Evolutionary conservation across 2,113 vertebrate species (phyloP).

Genomic region (Balaeniceps rex): DNA sequence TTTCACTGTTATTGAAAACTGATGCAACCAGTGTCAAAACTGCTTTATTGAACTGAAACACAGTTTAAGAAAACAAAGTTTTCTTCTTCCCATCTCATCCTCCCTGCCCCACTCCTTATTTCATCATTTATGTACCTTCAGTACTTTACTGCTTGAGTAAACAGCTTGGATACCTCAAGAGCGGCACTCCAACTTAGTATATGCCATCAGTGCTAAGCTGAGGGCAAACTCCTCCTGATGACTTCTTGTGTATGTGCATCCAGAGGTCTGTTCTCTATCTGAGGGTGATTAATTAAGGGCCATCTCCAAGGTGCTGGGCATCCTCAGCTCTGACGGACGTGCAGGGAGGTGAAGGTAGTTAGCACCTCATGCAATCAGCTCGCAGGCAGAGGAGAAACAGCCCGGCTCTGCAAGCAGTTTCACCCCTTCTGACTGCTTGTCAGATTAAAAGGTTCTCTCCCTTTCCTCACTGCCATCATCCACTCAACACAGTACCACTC

Average conservation of each 20-base stretch:
- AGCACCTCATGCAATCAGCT: background rate
- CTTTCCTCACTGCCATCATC: background rate
- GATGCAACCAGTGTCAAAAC: background rate
- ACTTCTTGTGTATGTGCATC: fast-evolving
- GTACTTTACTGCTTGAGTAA: background rate
- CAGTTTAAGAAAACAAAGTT: background rate
- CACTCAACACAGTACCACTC: background rate
- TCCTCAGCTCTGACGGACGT: background rate
- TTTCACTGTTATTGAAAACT: background rate
- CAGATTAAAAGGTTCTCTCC: background rate
- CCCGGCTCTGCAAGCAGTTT: fast-evolving
- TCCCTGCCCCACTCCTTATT: background rate
- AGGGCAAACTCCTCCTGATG: background rate
- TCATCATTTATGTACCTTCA: background rate
- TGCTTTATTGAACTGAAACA: background rate
- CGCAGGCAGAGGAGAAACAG: background rate
- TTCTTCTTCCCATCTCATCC: background rate
- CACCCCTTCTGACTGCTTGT: background rate
- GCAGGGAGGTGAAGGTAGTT: background rate
- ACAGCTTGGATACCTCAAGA: background rate
- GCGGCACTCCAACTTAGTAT: background rate
- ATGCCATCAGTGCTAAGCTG: background rate
- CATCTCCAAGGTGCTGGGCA: background rate
- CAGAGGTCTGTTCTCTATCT: background rate
- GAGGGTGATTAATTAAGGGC: background rate